phyloP scores from a whole-genome alignment of 1,140 invertebrate genomes.

The Orchesella cincta region DNA sequence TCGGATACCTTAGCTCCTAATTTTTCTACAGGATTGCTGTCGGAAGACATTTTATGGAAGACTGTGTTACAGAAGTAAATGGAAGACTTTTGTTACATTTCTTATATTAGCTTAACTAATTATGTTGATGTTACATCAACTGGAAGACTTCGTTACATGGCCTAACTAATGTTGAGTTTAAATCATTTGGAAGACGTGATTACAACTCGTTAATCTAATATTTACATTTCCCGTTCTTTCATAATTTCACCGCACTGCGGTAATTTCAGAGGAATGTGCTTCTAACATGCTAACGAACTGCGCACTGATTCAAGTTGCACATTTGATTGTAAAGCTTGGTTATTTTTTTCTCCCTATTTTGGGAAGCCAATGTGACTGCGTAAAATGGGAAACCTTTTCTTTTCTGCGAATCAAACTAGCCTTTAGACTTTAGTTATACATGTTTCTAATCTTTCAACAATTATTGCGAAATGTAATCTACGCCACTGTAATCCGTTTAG shows the following conservation, averaged over 20 bases:
- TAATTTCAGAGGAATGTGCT: background rate
- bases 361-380: too few species aligned
- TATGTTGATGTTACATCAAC: background rate
- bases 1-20: background rate
- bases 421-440: too few species aligned
- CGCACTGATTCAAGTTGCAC: too few species aligned
- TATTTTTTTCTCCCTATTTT: too few species aligned
- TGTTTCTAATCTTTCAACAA: too few species aligned
- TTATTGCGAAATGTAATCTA: too few species aligned
- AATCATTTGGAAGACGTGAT: slow-evolving; percentile 31
- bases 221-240: too few species aligned
- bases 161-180: background rate
- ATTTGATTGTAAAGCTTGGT: too few species aligned
- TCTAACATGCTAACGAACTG: too few species aligned
- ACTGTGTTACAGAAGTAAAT: slow-evolving; percentile 43
- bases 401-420: too few species aligned
- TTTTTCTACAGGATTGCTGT: slow-evolving; percentile 14
- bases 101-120: background rate
- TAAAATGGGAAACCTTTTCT: too few species aligned
- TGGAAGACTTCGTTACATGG: slow-evolving; percentile 14
- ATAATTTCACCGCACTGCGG: slow-evolving; percentile 13
- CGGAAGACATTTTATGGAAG: slow-evolving; percentile 47
- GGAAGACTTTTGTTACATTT: slow-evolving; percentile 49
- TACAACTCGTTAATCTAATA: too few species aligned
- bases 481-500: background rate